Conservation (phyloP, 2,113 vertebrate species). For the Rhodinocichla rosea region DNA sequence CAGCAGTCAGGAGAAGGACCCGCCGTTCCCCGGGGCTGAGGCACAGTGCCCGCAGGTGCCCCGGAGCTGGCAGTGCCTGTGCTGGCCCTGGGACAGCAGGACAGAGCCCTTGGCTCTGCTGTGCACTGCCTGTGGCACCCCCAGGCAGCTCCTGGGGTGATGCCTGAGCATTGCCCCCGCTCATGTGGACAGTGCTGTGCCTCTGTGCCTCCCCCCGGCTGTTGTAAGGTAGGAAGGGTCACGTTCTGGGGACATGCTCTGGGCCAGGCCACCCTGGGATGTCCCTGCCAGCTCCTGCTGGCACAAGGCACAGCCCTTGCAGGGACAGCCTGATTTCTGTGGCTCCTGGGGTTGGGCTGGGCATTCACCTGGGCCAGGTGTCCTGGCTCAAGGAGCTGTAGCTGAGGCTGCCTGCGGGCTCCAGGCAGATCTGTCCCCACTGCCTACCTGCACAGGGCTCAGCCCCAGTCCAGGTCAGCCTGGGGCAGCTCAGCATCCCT, state of each 20-base stretch:
- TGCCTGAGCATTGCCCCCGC: background rate
- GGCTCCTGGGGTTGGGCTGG: background rate
- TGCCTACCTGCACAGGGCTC: rapidly evolving
- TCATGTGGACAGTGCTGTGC: background rate
- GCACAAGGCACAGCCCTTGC: background rate
- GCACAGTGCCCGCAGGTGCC: background rate
- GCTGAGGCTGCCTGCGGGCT: background rate
- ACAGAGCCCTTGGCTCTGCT: background rate
- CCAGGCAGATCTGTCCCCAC: background rate
- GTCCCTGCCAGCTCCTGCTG: background rate
- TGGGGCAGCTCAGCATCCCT: background rate
- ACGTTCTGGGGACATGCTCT: background rate
- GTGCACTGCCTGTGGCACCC: background rate
- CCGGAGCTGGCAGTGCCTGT: background rate
- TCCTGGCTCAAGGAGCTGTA: background rate
- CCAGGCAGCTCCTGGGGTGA: background rate
- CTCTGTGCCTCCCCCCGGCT: background rate
- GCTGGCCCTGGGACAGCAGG: background rate
- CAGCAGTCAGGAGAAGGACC: background rate
- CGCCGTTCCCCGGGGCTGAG: background rate
- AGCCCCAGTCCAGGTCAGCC: background rate
- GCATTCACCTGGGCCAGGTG: background rate
- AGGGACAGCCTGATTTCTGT: background rate
- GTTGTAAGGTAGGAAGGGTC: background rate
- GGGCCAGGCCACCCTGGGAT: background rate